Evolutionary conservation across 2,888 invertebrate species (phyloP).

Genomic region (Dryococelus australis): DNA sequence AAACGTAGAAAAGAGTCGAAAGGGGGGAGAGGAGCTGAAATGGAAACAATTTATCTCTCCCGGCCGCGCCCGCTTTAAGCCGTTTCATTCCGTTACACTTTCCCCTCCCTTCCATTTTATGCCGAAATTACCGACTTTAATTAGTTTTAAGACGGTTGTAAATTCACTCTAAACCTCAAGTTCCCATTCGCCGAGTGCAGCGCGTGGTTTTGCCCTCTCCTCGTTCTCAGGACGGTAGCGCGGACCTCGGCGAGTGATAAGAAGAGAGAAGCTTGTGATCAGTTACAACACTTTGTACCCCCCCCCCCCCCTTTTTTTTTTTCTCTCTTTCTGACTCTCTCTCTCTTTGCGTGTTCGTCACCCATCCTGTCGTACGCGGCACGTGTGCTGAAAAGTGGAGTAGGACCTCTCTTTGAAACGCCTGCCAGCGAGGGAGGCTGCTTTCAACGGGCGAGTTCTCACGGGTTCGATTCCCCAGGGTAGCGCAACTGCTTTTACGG

Average conservation of each 20-base stretch:
- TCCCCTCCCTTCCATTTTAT: not conserved
- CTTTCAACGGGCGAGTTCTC: not conserved
- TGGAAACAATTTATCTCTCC: conserved; percentile 25
- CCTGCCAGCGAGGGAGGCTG: not conserved
- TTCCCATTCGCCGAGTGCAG: not conserved
- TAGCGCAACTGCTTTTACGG: not conserved
- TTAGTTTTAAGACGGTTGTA: conserved; percentile 29
- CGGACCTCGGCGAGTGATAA: not conserved
- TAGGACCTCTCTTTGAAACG: not conserved
- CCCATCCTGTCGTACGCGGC: not conserved
- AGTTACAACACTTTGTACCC: not conserved
- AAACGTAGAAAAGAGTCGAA: too few relatives aligned
- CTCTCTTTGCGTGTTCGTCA: not conserved
- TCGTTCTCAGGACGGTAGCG: not conserved
- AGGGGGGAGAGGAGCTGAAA: not conserved
- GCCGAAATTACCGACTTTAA: conserved; percentile 26
- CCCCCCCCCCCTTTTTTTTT: not conserved
- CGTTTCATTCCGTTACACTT: not conserved
- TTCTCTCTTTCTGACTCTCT: not conserved
- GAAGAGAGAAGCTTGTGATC: not conserved
- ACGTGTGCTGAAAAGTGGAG: not conserved
- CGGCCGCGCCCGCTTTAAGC: not conserved
- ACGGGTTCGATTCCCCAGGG: not conserved
- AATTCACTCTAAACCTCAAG: conserved; percentile 17
- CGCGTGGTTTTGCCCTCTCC: too few relatives aligned